Evolutionary conservation across 2,888 invertebrate species (phyloP).

Genomic region (Nephrotoma flavescens): DNA sequence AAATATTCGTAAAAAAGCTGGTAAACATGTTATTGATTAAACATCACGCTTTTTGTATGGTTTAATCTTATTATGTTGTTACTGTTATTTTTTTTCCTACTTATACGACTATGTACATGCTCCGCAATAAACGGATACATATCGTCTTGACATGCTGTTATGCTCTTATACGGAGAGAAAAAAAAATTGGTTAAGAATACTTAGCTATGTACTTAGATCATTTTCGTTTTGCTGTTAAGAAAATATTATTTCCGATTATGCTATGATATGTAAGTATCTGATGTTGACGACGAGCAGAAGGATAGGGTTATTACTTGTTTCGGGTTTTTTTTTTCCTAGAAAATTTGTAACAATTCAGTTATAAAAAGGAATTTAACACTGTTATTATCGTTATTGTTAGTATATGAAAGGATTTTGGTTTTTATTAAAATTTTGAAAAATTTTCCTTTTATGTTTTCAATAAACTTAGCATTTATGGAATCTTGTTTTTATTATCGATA

Average conservation of each 20-base stretch:
- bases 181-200: neutral
- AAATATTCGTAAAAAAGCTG: neutral
- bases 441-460: neutral
- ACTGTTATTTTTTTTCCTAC: neutral
- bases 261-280: neutral
- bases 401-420: neutral
- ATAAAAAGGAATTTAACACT: neutral
- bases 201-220: neutral
- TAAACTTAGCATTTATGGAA: neutral
- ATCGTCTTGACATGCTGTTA: neutral
- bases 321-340: neutral
- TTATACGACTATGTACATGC: neutral
- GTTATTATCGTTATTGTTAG: neutral
- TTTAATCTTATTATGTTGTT: neutral
- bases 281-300: neutral
- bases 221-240: neutral
- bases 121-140: neutral
- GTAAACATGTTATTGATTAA: neutral
- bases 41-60: neutral
- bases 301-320: neutral
- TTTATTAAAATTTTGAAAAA: neutral
- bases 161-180: neutral
- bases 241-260: neutral
- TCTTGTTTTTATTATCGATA: neutral
- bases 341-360: neutral